A percentile compares a stretch with the other conserved stretches of the same genome.
phyloP scores from a whole-genome alignment of 2,797 vertebrate species.

The Sebastes cheni region DNA sequence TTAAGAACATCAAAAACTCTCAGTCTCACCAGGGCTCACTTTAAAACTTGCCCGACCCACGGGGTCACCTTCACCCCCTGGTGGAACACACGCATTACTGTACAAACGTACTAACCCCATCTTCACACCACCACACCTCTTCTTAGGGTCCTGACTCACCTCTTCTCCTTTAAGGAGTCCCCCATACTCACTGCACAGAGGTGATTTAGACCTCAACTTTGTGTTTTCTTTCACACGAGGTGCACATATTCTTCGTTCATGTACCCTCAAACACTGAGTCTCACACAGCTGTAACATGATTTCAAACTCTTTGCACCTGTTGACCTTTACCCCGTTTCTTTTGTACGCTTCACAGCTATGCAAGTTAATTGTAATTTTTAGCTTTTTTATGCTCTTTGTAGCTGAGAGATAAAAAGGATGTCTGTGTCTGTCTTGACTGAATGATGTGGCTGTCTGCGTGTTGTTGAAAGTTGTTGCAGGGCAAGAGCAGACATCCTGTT shows the following conservation, averaged over 20 bases:
- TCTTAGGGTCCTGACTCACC: constrained; percentile 13
- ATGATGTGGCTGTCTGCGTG: constrained; percentile 24
- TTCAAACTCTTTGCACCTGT: constrained; percentile 53
- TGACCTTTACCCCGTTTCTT: constrained; percentile 38
- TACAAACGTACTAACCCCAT: constrained; percentile 11
- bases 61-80: constrained; percentile 20
- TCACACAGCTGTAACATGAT: constrained; percentile 1
- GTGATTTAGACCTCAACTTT: constrained; percentile 27
- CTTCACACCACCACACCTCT: not conserved
- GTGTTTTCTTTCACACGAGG: constrained; percentile 22
- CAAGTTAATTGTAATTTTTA: constrained; percentile 63
- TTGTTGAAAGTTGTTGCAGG: constrained; percentile 33
- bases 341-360: constrained; percentile 77
- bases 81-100: constrained; percentile 33
- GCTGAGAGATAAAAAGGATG: constrained; percentile 24
- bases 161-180: constrained; percentile 3
- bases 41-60: constrained; percentile 61
- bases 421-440: constrained; percentile 37
- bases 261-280: constrained; percentile 45
- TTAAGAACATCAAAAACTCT: constrained; percentile 85
- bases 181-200: constrained; percentile 36
- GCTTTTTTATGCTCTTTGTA: constrained; percentile 56
- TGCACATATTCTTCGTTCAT: constrained; percentile 52
- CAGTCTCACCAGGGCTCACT: constrained; percentile 54
- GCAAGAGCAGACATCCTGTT: constrained; percentile 30